Evolutionary conservation across 2,113 vertebrate genomes (phyloP).

Genomic region (Archilochus colubris): DNA sequence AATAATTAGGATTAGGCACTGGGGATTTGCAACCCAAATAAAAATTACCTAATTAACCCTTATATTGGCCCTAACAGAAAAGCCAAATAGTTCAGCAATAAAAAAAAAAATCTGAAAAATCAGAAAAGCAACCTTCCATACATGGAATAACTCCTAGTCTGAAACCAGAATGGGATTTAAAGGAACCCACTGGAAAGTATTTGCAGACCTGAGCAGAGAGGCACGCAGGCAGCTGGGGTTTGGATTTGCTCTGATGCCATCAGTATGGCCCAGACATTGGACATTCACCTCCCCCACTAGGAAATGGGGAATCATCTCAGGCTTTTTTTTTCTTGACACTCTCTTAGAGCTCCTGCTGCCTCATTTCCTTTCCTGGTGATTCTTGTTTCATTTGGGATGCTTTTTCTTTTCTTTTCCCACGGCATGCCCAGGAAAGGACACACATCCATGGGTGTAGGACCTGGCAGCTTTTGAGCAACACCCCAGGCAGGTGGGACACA

Average conservation of each 20-base stretch:
- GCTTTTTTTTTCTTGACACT: neutral
- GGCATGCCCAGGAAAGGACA: accelerated
- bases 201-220: neutral
- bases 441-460: neutral
- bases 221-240: neutral
- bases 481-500: neutral
- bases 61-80: slow-evolving; percentile 60
- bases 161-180: neutral
- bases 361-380: neutral
- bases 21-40: slow-evolving; percentile 74
- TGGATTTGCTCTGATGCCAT: neutral
- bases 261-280: neutral
- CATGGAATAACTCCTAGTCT: neutral
- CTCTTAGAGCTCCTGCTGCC: neutral
- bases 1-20: slow-evolving; percentile 69
- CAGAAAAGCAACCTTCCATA: neutral
- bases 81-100: slow-evolving; percentile 55
- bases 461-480: neutral
- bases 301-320: neutral
- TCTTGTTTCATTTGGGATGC: neutral
- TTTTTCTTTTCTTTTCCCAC: neutral
- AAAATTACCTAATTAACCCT: slow-evolving; percentile 75
- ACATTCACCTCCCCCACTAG: neutral
- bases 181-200: neutral
- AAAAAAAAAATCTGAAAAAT: neutral